A percentile compares a stretch with the other conserved stretches of the same genome.
Evolutionary conservation across 2,113 vertebrate species (phyloP).

Genomic region (Formicarius rufipectus): DNA sequence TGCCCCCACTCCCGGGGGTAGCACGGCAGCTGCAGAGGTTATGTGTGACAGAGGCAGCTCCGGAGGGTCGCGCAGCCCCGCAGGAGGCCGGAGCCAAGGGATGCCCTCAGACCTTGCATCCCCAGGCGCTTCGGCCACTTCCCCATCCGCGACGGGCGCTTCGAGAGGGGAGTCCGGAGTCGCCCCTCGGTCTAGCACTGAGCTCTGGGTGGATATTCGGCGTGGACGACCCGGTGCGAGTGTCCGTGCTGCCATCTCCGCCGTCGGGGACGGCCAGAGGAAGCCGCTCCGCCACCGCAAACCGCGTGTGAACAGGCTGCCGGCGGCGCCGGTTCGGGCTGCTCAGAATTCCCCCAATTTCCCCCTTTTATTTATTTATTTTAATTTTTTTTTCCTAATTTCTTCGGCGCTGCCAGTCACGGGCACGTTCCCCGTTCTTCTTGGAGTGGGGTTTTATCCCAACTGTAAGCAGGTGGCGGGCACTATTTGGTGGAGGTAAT

Average conservation of each 20-base stretch:
- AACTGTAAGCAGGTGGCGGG: not conserved
- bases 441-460: not conserved
- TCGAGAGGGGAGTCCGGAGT: not conserved
- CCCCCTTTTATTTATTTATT: fast-evolving
- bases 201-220: fast-evolving
- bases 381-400: not conserved
- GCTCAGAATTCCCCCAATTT: fast-evolving
- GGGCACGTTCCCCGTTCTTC: not conserved
- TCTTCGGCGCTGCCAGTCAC: not conserved
- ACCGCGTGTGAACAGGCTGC: not conserved
- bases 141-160: not conserved
- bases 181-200: fast-evolving
- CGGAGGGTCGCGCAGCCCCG: not conserved
- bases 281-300: not conserved
- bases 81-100: not conserved
- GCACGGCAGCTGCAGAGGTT: not conserved
- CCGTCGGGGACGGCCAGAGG: not conserved
- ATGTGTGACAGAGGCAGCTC: not conserved
- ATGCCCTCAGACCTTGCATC: no score
- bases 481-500: not conserved
- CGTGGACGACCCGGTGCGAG: not conserved
- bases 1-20: not conserved
- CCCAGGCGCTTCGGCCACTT: not conserved
- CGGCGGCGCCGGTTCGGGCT: not conserved
- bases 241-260: not conserved